phyloP scores from a whole-genome alignment of 2,888 invertebrate genomes.

The Theodoxus fluviatilis region DNA sequence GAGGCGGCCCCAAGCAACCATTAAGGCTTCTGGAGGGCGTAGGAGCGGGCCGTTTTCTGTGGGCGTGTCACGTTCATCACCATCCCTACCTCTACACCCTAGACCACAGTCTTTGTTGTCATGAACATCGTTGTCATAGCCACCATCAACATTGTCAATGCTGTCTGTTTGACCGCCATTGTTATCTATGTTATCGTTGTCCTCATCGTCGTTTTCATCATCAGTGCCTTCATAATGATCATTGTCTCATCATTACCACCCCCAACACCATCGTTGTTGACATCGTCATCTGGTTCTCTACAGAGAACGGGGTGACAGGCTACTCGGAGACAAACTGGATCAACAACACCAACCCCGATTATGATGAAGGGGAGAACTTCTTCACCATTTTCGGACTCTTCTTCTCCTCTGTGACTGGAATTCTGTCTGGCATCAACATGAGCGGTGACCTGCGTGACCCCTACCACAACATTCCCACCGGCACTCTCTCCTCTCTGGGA shows the following conservation, averaged over 20 bases:
- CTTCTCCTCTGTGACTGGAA: constrained; percentile 96
- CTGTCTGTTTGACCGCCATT: too few relatives aligned
- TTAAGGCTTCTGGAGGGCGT: too few relatives aligned
- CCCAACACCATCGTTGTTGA: background rate
- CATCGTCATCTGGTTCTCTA: constrained; percentile 26
- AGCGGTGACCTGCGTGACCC: constrained; percentile 94
- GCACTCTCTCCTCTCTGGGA: constrained; percentile 89
- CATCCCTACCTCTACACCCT: too few relatives aligned
- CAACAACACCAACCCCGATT: constrained; percentile 83
- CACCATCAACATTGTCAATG: too few relatives aligned
- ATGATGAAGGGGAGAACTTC: constrained; percentile 84
- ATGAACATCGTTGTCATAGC: too few relatives aligned
- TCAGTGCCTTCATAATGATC: background rate
- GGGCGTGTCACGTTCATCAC: too few relatives aligned
- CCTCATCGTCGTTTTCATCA: background rate
- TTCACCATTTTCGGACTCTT: constrained; percentile 97
- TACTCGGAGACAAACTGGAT: constrained; percentile 82
- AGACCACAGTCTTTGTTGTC: too few relatives aligned
- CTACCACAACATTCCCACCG: constrained; percentile 90
- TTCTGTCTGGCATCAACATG: constrained; percentile 97
- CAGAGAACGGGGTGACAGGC: constrained; percentile 84
- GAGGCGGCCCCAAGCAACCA: too few relatives aligned
- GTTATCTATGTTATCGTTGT: background rate
- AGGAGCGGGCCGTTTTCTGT: too few relatives aligned
- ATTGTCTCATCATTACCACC: background rate